Conservation (phyloP, 1,140 invertebrate species). For the Caerostris extrusa region DNA sequence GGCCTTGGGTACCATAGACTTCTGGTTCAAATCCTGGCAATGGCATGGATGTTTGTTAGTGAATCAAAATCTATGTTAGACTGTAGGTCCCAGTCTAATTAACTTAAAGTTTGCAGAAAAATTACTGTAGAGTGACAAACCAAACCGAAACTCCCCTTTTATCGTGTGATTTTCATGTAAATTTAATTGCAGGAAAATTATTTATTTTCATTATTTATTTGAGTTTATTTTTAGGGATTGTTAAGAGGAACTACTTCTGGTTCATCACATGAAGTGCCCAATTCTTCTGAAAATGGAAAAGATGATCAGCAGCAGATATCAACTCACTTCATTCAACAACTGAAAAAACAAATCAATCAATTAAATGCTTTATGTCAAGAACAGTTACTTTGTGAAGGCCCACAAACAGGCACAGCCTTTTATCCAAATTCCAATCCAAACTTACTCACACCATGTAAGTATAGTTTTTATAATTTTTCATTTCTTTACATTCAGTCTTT, state of each 20-base stretch:
- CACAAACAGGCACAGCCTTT: neutral
- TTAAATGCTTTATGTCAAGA: constrained; percentile 62
- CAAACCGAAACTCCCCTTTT: too few species aligned
- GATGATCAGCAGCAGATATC: constrained; percentile 43
- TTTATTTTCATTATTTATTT: neutral
- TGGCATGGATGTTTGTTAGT: too few species aligned
- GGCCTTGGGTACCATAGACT: too few species aligned
- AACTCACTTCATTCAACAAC: constrained; percentile 39
- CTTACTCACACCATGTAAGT: constrained; percentile 3
- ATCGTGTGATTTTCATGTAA: too few species aligned
- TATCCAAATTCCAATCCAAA: constrained; percentile 1
- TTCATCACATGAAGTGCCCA: neutral
- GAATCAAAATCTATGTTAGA: too few species aligned
- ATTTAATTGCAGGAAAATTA: neutral
- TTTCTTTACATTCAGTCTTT: too few species aligned
- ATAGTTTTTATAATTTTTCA: neutral
- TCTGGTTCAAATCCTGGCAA: too few species aligned
- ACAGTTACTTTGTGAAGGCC: constrained; percentile 4
- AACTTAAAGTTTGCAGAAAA: too few species aligned
- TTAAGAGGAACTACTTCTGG: constrained; percentile 30
- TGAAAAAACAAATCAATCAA: constrained; percentile 52
- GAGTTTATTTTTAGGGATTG: neutral
- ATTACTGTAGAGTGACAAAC: too few species aligned
- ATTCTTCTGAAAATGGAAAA: neutral
- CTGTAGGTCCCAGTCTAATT: too few species aligned